Evolutionary conservation across 2,888 invertebrate species (phyloP), one percentile per base, ranked within the genome.

Genomic region (Hyles lineata): DNA sequence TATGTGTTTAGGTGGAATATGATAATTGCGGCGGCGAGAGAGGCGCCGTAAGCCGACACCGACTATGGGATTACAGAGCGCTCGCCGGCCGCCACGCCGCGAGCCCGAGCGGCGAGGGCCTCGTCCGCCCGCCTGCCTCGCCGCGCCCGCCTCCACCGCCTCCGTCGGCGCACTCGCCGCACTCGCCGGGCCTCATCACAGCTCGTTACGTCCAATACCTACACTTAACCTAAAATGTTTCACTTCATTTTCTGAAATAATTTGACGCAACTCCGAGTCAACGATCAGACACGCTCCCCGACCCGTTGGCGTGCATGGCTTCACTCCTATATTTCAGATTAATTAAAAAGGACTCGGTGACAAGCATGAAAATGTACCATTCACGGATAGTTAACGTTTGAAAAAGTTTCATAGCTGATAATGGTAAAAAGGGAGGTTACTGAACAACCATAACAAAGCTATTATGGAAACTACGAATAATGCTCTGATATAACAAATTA

Each of bases 1-100:
- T 92, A 93, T 93, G 92, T 93, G 93, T 94, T 94, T 94, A 93
- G 94, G 92, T 92, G 92, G 93, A 93, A 93, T 93, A 93, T 93
- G 92, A 94, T 94, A 94, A 94, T 94, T 94, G 93, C 90, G 85
- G 84, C 84, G 84, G 85, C 82, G 85, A 87, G 86, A 84, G 91
- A 91, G 91, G 92, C 93, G 93, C 93, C 90, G 92, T 92, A 93
- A 94, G 89, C 90, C 90, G 92, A 93, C 92, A 93, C 92, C 92
- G 89, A 80, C 90, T 81, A 90, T 91, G 92, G 91, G 91, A 93
- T 93, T 93, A 93, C 93, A 92, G 91, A 89, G 89, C 85, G 84
- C 84, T 83, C 83, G 87, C 88, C 87, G 87, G 67, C 74, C 75
- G 73, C 77, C 79, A 76, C 78, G 76, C 80, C 29, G 91, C 93